These are phyloP conservation scores for Drosophila trapezifrons DNA, from an alignment of 1,140 invertebrate species.

Conservation along the genomic window DNA sequence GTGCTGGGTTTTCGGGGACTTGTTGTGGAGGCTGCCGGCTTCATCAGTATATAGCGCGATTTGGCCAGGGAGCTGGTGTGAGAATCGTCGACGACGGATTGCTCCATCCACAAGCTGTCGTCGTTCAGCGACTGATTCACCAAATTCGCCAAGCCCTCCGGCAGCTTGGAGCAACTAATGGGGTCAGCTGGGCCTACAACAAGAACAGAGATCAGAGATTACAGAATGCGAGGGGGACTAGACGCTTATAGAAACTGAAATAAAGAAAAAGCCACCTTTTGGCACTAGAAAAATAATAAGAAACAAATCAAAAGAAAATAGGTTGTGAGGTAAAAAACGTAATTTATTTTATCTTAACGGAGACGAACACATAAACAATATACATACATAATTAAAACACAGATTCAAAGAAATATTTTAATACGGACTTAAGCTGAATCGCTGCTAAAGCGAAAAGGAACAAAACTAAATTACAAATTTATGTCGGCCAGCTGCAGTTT, in stretches of 20 bases:
- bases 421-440: conserved; percentile 23
- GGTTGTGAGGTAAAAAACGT: conserved; percentile 41
- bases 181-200: conserved; percentile 54
- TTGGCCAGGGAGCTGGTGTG: conserved; percentile 18
- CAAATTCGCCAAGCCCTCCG: conserved; percentile 47
- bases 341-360: conserved; percentile 44
- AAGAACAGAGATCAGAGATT: conserved; percentile 27
- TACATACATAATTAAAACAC: conserved; percentile 23
- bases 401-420: conserved; percentile 33
- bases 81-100: conserved; percentile 57
- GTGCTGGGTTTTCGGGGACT: conserved; percentile 10
- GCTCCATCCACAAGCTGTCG: conserved; percentile 71
- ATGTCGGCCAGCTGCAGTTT: background rate
- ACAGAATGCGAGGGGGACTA: background rate
- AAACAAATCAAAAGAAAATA: conserved; percentile 35
- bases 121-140: conserved; percentile 61
- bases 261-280: background rate
- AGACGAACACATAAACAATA: conserved; percentile 44
- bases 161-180: conserved; percentile 13
- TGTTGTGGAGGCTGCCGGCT: conserved; percentile 27
- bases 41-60: conserved; percentile 64
- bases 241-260: conserved; percentile 26
- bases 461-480: background rate
- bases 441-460: conserved; percentile 25
- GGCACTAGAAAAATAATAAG: background rate